Percentiles rank a stretch among this genome's conserved stretches.
Conservation (phyloP, 2,797 vertebrate genomes). For the Xenopus petersii region DNA sequence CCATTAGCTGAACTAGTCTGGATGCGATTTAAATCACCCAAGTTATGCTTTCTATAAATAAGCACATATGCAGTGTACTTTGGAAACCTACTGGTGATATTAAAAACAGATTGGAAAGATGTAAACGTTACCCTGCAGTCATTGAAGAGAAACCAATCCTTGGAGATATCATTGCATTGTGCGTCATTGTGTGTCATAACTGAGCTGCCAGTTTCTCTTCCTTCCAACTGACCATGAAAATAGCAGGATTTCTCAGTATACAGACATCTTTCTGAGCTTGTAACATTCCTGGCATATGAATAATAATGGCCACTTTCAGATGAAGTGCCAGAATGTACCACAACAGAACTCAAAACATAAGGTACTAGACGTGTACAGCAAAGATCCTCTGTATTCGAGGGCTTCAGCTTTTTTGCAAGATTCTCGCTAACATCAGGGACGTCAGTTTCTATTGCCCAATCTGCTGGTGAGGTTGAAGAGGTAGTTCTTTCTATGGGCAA, state of each 20-base stretch:
- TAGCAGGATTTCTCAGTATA: slow-evolving; percentile 63
- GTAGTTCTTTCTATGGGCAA: slow-evolving; percentile 74
- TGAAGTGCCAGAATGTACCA: slow-evolving; percentile 94
- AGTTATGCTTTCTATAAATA: slow-evolving; percentile 88
- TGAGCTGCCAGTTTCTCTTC: slow-evolving; percentile 57
- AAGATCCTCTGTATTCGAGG: slow-evolving; percentile 80
- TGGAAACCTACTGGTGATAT: slow-evolving; percentile 93
- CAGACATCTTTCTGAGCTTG: slow-evolving; percentile 65
- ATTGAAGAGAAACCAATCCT: slow-evolving; percentile 96
- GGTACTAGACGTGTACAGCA: slow-evolving; percentile 68
- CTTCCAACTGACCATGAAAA: slow-evolving; percentile 57
- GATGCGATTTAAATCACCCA: slow-evolving; percentile 54
- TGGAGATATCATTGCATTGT: slow-evolving; percentile 69
- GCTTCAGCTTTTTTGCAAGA: slow-evolving; percentile 93
- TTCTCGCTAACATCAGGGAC: slow-evolving; percentile 86
- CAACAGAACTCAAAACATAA: slow-evolving; percentile 88
- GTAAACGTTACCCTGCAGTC: slow-evolving; percentile 97
- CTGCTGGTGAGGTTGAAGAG: slow-evolving; percentile 52
- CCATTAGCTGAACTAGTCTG: slow-evolving; percentile 63
- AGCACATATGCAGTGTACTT: slow-evolving; percentile 98
- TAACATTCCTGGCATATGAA: slow-evolving; percentile 85
- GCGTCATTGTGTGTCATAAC: slow-evolving; percentile 64
- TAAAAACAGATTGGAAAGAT: slow-evolving; percentile 95
- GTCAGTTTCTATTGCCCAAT: slow-evolving; percentile 75
- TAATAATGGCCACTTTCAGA: slow-evolving; percentile 98